Evolutionary conservation across 64 coral and sea anemone genomes (phyloP), one percentile per base, ranked within the genome.

Genomic region (Montipora efflorescens): DNA sequence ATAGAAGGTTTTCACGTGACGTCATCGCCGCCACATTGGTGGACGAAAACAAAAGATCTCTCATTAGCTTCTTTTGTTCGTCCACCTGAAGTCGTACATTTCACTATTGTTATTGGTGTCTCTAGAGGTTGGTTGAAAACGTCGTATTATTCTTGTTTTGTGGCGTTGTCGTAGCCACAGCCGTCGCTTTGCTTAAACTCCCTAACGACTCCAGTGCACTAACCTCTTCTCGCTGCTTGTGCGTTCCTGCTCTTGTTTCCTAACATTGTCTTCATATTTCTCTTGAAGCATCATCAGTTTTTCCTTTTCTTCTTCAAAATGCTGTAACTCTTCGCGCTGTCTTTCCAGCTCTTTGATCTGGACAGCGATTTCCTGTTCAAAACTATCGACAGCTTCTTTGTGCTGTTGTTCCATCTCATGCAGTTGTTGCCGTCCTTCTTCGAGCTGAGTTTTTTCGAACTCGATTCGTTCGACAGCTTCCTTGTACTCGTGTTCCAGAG

Each of bases 281-380:
- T 94, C 94, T 61, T 95, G 91, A 46, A 93, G 93, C n/a, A 77
- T 81, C 23, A 90, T 79, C 6, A 98, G 84, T 72, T 92, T 98
- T 46, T 91, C 92, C 80, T 95, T 88, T 87, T 98, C 97, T 82
- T 95, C 82, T 84, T 98, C 94, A 79, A 94, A 94, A 20, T 78
- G 55, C 18, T 82, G 74, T 13, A 99, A 92, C 45, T 99, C 98
- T 69, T 94, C 87, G 13, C 94, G 79, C 47, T 99, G 95, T 76
- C 80, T 83, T 53, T 99, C 98, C 11, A 99, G 90, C 57, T 99
- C 98, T 71, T 92, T 84, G 49, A 99, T 99, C 53, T 99, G 98
- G 4, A 93, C 76, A 13, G 98, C 95, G 11, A 99, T 99, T 95
- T 96, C 92, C 67, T 92, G 89, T 76, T 99, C 95, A 49, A 99